A percentile compares a stretch with the other conserved stretches of the same genome.
Conservation (phyloP, 2,888 invertebrate genomes). For the Mallateleia sp. region DNA sequence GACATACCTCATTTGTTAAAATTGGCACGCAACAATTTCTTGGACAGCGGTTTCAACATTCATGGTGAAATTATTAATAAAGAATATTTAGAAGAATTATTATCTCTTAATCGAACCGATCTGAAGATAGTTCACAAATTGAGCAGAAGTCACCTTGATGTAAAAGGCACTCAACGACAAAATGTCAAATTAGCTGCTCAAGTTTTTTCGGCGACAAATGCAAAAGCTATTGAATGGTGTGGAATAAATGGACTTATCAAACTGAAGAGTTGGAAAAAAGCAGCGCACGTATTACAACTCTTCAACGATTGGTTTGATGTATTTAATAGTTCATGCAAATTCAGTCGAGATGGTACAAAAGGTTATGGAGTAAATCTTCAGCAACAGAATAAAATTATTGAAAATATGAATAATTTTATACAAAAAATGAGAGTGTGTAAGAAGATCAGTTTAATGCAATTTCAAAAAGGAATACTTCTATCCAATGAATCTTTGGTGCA, state of each 20-base stretch:
- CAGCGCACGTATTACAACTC: not conserved
- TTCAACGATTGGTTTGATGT: slow-evolving; percentile 16
- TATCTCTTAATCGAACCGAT: slow-evolving; percentile 31
- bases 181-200: slow-evolving; percentile 48
- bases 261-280: not conserved
- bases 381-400: not conserved
- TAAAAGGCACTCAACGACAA: slow-evolving; percentile 22
- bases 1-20: too few species aligned
- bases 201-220: slow-evolving; percentile 24
- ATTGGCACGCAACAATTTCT: too few species aligned
- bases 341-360: not conserved
- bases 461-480: not conserved
- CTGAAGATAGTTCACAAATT: slow-evolving; percentile 1
- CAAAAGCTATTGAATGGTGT: not conserved
- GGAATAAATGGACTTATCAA: not conserved
- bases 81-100: too few species aligned
- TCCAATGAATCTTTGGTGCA: not conserved
- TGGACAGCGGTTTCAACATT: too few species aligned
- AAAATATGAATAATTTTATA: not conserved
- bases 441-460: not conserved
- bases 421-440: not conserved
- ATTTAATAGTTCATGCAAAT: not conserved
- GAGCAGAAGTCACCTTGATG: slow-evolving; percentile 15
- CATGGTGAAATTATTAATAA: too few species aligned
- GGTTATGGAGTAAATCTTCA: not conserved